These are phyloP conservation scores for Mionectes macconnelli DNA, from an alignment of 2,113 vertebrate species.

Conservation along the genomic window DNA sequence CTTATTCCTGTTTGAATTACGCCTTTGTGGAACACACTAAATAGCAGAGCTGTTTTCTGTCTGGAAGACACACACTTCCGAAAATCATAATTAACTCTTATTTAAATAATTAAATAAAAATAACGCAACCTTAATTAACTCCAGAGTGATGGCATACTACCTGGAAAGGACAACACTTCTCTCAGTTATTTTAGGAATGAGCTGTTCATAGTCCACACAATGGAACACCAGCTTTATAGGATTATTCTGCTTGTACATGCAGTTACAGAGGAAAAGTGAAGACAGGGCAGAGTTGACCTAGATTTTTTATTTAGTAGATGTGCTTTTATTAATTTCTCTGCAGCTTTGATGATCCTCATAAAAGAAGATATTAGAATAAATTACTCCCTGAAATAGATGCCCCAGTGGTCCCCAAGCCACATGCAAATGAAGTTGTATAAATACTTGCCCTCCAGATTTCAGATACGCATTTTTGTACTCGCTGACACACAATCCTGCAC, in stretches of 20 bases:
- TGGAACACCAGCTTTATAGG: slow-evolving; percentile 8
- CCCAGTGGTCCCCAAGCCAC: background rate
- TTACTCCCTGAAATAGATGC: slow-evolving; percentile 37
- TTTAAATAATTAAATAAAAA: too few relatives aligned
- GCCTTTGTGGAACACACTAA: slow-evolving; percentile 37
- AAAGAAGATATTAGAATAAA: slow-evolving; percentile 51
- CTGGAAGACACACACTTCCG: background rate
- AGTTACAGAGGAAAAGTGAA: slow-evolving; percentile 43
- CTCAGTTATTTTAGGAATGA: background rate
- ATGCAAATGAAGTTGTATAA: slow-evolving; percentile 5
- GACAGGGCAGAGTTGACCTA: slow-evolving; percentile 34
- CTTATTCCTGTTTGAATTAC: background rate
- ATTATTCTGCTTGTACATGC: slow-evolving; percentile 57
- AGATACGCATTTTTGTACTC: background rate
- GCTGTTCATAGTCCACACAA: background rate
- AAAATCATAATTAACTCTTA: background rate
- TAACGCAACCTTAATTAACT: background rate
- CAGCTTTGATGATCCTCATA: slow-evolving; percentile 52
- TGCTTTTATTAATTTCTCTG: slow-evolving; percentile 49
- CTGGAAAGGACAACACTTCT: background rate
- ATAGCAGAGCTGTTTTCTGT: background rate
- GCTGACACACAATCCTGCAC: background rate
- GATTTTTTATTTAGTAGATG: slow-evolving; percentile 54
- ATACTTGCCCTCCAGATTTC: background rate
- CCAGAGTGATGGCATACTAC: background rate